phyloP scores from a whole-genome alignment of 2,797 vertebrate genomes.

The Diplodus sargus region DNA sequence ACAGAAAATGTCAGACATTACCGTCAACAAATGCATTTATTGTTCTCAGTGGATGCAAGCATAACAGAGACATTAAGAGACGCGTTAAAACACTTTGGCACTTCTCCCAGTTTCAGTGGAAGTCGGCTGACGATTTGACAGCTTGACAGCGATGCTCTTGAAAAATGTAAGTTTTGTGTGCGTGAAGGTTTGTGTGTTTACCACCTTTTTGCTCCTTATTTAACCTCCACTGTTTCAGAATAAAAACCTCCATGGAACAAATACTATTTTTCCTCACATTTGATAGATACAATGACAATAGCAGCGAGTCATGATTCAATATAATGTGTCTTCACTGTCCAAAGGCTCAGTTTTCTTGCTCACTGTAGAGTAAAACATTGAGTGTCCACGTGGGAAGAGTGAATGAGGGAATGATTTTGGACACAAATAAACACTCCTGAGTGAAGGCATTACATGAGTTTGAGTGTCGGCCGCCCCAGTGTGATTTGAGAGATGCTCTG shows the following conservation, averaged over 20 bases:
- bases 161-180: conserved; percentile 3
- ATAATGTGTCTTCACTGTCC: not conserved
- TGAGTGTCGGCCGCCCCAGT: not conserved
- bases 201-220: not conserved
- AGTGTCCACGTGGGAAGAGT: not conserved
- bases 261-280: not conserved
- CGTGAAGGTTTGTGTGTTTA: not conserved
- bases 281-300: not conserved
- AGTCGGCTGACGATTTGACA: conserved; percentile 26
- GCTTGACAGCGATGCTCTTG: not conserved
- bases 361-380: not conserved
- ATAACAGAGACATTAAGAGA: conserved; percentile 51
- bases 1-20: conserved; percentile 44
- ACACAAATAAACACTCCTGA: not conserved
- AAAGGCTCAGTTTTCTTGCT: not conserved
- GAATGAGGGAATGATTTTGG: not conserved
- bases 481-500: not conserved
- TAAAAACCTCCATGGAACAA: not conserved
- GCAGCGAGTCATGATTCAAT: conserved; percentile 10
- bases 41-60: conserved; percentile 49
- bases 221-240: not conserved
- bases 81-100: conserved; percentile 47
- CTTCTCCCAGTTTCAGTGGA: conserved; percentile 32
- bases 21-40: conserved; percentile 50
- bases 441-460: not conserved